These are phyloP conservation scores for Crocuta crocuta DNA, from an alignment of 2,113 vertebrate genomes.

Conservation along the genomic window DNA sequence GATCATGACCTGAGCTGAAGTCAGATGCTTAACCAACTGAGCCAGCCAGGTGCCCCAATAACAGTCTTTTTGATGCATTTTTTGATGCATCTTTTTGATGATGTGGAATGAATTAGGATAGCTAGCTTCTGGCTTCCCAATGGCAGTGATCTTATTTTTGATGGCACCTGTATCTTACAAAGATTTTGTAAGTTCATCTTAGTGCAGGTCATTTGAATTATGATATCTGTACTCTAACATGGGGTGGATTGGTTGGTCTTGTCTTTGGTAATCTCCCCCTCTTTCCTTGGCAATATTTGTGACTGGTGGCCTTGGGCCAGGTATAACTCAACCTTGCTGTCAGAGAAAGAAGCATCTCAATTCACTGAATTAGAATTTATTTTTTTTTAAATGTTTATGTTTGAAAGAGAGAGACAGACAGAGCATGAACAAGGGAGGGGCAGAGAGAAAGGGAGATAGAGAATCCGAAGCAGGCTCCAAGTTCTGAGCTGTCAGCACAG, in stretches of 20 bases:
- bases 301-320: neutral
- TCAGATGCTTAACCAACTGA: too few species aligned
- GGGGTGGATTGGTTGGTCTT: neutral
- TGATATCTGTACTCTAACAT: neutral
- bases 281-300: neutral
- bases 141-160: conserved; percentile 86
- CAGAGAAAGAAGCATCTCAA: neutral
- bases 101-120: conserved; percentile 81
- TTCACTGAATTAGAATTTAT: neutral
- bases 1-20: too few species aligned
- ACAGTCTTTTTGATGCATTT: conserved; percentile 85
- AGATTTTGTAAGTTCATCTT: conserved; percentile 76
- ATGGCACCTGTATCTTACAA: conserved; percentile 84
- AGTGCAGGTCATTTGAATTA: conserved; percentile 65
- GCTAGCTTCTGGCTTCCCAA: conserved; percentile 83
- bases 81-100: conserved; percentile 81
- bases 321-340: neutral
- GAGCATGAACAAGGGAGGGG: too few species aligned
- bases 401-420: too few species aligned
- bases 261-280: neutral
- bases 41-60: neutral
- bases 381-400: too few species aligned
- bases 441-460: too few species aligned
- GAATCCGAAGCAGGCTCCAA: too few species aligned
- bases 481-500: too few species aligned